A percentile compares a stretch with the other conserved stretches of the same genome.
These are phyloP conservation scores for Galbula dea DNA, from an alignment of 2,113 vertebrate species.

Conservation along the genomic window DNA sequence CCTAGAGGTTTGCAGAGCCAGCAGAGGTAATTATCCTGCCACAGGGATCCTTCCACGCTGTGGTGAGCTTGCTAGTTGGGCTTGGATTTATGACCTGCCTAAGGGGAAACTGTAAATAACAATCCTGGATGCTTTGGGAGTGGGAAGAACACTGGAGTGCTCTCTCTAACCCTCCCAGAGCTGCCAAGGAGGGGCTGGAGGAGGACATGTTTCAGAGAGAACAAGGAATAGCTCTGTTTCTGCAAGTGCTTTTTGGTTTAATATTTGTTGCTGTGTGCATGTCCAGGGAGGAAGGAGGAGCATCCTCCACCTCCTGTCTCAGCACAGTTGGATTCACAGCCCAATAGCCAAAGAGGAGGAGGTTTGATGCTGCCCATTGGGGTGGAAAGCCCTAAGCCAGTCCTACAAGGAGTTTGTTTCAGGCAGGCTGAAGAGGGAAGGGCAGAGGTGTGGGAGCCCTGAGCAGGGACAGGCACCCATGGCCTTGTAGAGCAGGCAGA, in stretches of 20 bases:
- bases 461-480: background rate
- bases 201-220: background rate
- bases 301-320: background rate
- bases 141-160: background rate
- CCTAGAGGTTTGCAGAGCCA: background rate
- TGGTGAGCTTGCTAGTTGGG: background rate
- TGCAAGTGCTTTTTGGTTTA: background rate
- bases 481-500: background rate
- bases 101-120: constrained; percentile 1
- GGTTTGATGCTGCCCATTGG: background rate
- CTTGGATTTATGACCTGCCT: background rate
- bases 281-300: background rate
- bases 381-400: background rate
- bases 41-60: background rate
- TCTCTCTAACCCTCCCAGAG: too few species aligned
- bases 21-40: constrained; percentile 24
- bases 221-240: accelerated
- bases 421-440: background rate
- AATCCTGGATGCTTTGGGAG: background rate
- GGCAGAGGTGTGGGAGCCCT: background rate
- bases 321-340: accelerated
- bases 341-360: background rate
- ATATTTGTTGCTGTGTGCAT: accelerated
- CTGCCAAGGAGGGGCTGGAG: background rate
- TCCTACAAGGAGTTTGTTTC: background rate